Evolutionary conservation across 2,888 invertebrate genomes (phyloP).

Genomic region (Cactoblastis cactorum): DNA sequence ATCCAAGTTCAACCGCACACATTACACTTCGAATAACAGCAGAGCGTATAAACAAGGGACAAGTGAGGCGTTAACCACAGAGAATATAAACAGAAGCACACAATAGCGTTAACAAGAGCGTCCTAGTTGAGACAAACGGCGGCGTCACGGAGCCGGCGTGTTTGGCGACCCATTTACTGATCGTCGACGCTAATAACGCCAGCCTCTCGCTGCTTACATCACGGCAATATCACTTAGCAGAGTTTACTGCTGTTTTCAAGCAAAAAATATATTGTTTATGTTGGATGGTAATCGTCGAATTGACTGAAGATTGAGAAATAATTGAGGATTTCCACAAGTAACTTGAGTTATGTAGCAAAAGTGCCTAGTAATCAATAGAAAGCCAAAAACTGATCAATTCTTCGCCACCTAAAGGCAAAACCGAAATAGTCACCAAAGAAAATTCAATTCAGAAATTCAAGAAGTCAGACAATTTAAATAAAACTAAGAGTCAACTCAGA

Average conservation of each 20-base stretch:
- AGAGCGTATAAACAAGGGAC: conserved; percentile 8
- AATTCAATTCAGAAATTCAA: no score
- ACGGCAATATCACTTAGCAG: conserved; percentile 1
- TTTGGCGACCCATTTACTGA: conserved; percentile 61
- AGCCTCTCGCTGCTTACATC: conserved; percentile 4
- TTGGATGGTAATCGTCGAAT: background rate
- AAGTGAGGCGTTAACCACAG: conserved; percentile 14
- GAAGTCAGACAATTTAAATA: no score
- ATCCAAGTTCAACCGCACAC: background rate
- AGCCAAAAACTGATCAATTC: no score
- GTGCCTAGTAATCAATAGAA: no score
- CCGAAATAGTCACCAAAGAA: no score
- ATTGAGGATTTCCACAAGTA: background rate
- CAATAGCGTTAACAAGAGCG: conserved; percentile 68
- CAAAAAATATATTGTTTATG: background rate
- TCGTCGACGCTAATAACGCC: conserved; percentile 33
- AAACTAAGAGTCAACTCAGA: no score
- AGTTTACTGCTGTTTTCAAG: background rate
- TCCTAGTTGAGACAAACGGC: conserved; percentile 65
- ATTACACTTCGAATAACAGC: background rate
- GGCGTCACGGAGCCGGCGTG: conserved; percentile 54
- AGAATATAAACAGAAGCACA: conserved; percentile 51
- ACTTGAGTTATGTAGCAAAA: no score
- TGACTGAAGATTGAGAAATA: background rate
- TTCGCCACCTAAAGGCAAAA: no score